Percentiles rank a stretch among this genome's conserved stretches.
Conservation (phyloP, 2,888 invertebrate genomes). For the Aleiodes alternator region DNA sequence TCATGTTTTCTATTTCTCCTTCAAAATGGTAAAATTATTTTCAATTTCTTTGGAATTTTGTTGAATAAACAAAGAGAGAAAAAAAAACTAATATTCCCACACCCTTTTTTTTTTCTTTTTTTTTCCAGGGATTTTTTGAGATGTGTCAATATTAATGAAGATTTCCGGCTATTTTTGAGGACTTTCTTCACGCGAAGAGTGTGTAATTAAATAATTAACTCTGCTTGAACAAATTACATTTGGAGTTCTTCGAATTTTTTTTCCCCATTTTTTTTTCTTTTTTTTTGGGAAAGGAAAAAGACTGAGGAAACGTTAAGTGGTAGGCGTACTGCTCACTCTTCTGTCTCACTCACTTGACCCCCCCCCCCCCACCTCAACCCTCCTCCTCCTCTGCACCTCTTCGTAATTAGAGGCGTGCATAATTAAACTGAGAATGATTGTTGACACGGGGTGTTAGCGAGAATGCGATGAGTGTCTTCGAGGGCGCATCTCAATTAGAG, state of each 20-base stretch:
- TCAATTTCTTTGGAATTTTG: neutral
- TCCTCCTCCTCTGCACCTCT: conserved; percentile 51
- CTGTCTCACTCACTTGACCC: conserved; percentile 42
- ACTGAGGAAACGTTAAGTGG: conserved; percentile 67
- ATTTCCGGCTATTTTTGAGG: neutral
- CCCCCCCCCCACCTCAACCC: conserved; percentile 30
- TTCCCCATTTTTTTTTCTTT: neutral
- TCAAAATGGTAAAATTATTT: conserved; percentile 20
- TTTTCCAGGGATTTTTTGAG: neutral
- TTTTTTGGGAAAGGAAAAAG: conserved; percentile 28
- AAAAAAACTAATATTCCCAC: neutral
- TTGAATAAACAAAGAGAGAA: neutral
- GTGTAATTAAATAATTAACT: conserved; percentile 72
- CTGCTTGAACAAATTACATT: conserved; percentile 70
- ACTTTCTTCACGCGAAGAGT: conserved; percentile 37
- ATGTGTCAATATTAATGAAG: neutral
- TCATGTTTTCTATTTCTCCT: conserved; percentile 27
- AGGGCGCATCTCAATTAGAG: conserved; percentile 74
- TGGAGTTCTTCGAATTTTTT: conserved; percentile 8
- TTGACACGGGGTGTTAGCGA: conserved; percentile 72
- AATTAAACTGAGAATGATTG: conserved; percentile 70
- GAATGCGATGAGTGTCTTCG: conserved; percentile 69
- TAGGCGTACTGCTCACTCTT: conserved; percentile 46
- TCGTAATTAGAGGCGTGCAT: conserved; percentile 74
- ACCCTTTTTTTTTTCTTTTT: neutral